Percentiles rank a stretch among this genome's conserved stretches.
Conservation (phyloP, 2,888 invertebrate genomes). For the Metallyticus violacea region DNA sequence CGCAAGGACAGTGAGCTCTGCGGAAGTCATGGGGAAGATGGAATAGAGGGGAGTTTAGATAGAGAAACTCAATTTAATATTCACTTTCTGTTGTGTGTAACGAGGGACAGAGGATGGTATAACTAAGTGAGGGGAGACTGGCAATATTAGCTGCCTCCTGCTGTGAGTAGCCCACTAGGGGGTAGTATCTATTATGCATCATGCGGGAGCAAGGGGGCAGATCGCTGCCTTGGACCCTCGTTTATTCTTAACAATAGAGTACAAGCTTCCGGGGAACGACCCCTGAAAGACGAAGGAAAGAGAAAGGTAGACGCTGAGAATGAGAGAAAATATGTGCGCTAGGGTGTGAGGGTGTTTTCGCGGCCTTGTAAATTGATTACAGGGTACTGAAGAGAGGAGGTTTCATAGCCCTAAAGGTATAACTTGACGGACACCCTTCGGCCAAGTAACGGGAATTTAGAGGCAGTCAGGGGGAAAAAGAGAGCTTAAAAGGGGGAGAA, state of each 20-base stretch:
- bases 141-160: not conserved
- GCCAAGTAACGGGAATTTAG: not conserved
- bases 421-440: not conserved
- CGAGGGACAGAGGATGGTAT: slow-evolving; percentile 22
- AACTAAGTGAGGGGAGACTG: not conserved
- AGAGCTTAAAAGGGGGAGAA: not conserved
- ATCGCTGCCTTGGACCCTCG: no score
- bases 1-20: no score
- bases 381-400: not conserved
- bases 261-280: slow-evolving; percentile 9
- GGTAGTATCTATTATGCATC: slow-evolving; percentile 19
- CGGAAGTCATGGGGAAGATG: slow-evolving; percentile 22
- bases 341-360: slow-evolving; percentile 22
- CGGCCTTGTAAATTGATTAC: slow-evolving; percentile 31
- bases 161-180: not conserved
- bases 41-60: slow-evolving; percentile 28
- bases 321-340: no score
- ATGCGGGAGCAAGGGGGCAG: slow-evolving; percentile 16
- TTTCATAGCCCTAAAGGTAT: not conserved
- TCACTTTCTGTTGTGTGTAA: slow-evolving; percentile 16
- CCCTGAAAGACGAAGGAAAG: not conserved
- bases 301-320: no score
- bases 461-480: not conserved
- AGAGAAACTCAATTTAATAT: slow-evolving; percentile 29
- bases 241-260: slow-evolving; percentile 30